Conservation (phyloP, 2,888 invertebrate species). For the Eupithecia tripunctaria region DNA sequence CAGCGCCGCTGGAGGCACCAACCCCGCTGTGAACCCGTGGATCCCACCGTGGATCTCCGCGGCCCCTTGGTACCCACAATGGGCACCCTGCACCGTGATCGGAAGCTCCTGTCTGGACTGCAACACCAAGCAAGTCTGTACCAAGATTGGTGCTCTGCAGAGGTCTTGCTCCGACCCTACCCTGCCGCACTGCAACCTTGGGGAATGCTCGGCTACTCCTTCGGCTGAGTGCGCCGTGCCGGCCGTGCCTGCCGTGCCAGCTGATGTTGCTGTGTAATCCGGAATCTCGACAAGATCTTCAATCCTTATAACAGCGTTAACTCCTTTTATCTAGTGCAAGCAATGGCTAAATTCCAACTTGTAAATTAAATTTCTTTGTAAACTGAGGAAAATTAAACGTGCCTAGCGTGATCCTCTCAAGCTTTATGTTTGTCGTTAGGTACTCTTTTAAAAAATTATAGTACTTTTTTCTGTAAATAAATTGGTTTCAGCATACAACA, state of each 20-base stretch:
- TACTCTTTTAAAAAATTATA: neutral
- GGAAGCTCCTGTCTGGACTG: slow-evolving; percentile 71
- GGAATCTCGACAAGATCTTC: slow-evolving; percentile 7
- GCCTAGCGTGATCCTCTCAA: slow-evolving; percentile 5
- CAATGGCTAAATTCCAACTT: neutral
- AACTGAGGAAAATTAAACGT: slow-evolving; percentile 2
- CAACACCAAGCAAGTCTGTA: slow-evolving; percentile 70
- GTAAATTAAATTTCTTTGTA: slow-evolving; percentile 1
- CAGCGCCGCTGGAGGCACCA: slow-evolving; percentile 41
- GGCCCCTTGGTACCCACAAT: slow-evolving; percentile 74
- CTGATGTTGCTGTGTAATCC: slow-evolving; percentile 36
- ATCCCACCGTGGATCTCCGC: slow-evolving; percentile 74
- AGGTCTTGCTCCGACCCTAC: slow-evolving; percentile 71
- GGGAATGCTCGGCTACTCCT: slow-evolving; percentile 77
- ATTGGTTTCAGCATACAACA: neutral
- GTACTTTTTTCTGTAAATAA: neutral
- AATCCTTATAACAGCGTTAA: neutral
- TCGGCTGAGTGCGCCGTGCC: slow-evolving; percentile 63
- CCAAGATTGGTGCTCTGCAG: slow-evolving; percentile 70
- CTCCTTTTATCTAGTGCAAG: neutral
- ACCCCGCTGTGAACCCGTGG: slow-evolving; percentile 65
- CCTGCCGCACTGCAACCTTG: slow-evolving; percentile 74
- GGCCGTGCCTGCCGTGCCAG: slow-evolving; percentile 44
- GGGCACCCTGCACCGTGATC: slow-evolving; percentile 67
- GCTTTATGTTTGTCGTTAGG: neutral